Conservation (phyloP, 92 coral and sea anemone species). For the Isaurus tuberculatus region DNA sequence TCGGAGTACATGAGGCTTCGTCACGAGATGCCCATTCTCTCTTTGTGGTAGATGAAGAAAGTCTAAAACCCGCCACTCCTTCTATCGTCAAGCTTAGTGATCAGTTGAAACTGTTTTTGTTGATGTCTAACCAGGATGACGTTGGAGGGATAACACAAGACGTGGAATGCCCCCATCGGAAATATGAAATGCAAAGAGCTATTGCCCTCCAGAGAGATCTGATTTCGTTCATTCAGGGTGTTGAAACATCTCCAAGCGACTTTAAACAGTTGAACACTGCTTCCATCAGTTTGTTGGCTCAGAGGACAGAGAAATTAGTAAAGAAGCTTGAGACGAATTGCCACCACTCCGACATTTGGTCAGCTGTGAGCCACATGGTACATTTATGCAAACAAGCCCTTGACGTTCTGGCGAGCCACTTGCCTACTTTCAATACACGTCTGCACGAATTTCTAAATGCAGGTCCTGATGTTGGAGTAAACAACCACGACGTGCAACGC, state of each 20-base stretch:
- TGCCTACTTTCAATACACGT: conserved; percentile 27
- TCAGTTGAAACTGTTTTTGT: too few relatives aligned
- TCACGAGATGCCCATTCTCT: not conserved
- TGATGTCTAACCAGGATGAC: conserved; percentile 11
- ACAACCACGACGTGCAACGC: conserved; percentile 4
- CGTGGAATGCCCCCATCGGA: conserved; percentile 14
- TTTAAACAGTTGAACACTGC: not conserved
- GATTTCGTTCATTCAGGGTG: not conserved
- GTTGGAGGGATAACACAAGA: conserved; percentile 10
- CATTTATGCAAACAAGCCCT: conserved; percentile 12
- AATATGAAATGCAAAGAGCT: conserved; percentile 48
- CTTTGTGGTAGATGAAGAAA: not conserved
- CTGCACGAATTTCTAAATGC: conserved; percentile 47
- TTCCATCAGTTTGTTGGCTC: not conserved
- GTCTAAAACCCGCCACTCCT: not conserved
- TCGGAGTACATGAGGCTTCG: not conserved
- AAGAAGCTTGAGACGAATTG: conserved; percentile 17
- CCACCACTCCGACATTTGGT: conserved; percentile 34
- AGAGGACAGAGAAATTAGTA: not conserved
- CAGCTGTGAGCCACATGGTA: not conserved
- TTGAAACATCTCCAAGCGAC: conserved; percentile 27
- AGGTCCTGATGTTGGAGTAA: conserved; percentile 51
- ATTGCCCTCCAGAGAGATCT: conserved; percentile 5
- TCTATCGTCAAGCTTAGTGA: too few relatives aligned
- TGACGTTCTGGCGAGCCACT: conserved; percentile 1